Percentiles rank a stretch among this genome's conserved stretches.
phyloP scores from a whole-genome alignment of 1,140 invertebrate species.

The Procambarus virginalis region DNA sequence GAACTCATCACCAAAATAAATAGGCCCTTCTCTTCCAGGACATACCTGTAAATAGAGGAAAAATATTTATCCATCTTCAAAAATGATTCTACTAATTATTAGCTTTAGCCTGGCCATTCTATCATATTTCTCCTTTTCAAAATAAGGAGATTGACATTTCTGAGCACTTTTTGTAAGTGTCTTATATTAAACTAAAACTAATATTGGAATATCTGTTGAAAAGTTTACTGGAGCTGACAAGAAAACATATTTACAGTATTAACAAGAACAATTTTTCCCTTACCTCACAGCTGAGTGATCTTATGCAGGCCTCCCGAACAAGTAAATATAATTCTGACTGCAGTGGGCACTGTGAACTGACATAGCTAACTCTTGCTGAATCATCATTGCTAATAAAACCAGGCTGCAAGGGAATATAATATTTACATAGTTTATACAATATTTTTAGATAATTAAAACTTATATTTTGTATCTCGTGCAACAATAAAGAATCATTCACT shows the following conservation, averaged over 20 bases:
- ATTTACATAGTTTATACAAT: not conserved
- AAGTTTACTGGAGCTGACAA: too few relatives aligned
- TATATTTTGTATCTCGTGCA: not conserved
- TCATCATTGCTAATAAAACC: constrained; percentile 59
- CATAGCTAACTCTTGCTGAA: constrained; percentile 42
- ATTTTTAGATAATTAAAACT: too few relatives aligned
- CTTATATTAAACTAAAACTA: too few relatives aligned
- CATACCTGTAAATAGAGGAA: constrained; percentile 89
- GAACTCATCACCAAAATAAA: constrained; percentile 90
- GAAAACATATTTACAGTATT: too few relatives aligned
- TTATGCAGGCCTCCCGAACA: constrained; percentile 43
- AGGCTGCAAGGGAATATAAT: constrained; percentile 21
- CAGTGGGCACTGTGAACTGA: constrained; percentile 51
- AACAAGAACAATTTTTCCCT: not conserved
- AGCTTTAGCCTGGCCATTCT: too few relatives aligned
- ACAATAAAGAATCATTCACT: too few relatives aligned
- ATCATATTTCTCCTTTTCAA: too few relatives aligned
- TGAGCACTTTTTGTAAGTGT: too few relatives aligned
- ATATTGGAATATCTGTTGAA: too few relatives aligned
- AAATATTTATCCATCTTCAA: constrained; percentile 76
- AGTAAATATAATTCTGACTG: constrained; percentile 47
- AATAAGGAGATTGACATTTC: too few relatives aligned
- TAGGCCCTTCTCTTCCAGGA: constrained; percentile 84
- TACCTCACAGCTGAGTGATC: constrained; percentile 57
- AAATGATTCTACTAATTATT: not conserved